Base-by-base conservation (phyloP, 2,797 vertebrate species). In the Hephaestus fuliginosus region DNA sequence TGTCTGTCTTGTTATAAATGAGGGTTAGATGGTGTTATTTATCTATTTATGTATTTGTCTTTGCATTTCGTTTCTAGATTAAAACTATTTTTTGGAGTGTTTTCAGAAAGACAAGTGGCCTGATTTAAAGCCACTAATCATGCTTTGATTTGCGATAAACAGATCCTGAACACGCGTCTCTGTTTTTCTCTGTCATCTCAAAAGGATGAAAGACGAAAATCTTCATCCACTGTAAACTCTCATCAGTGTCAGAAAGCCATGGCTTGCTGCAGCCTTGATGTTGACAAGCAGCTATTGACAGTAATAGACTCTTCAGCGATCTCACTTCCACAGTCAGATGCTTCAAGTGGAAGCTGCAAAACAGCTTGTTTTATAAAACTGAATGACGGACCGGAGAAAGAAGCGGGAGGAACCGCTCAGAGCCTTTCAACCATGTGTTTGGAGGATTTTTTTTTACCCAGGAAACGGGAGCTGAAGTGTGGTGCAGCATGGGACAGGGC, bases 371-470 rank as follows among this genome's bases (percentile, higher is more conserved):
- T 58, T 7, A 57, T 66, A 61, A 63, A 67, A 51, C 22, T 44
- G 41, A 74, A 70, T 55, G 63, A 46, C 3, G 48, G 57, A 36
- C 25, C 2, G 69, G 25, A 81, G 58, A 57, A 48, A 30, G 51
- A 66, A 55, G 41, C 25, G 28, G 51, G 58, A 51, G 44, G 49
- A 48, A 48, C 14, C 33, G 62, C 68, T 77, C 28, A 25, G 44
- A 67, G 60, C 70, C 60, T 75, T 51, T 74, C 41, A 39, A 13
- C 28, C 55, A 28, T 30, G 36, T 15, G 25, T 74, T 55, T 56
- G 1, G 33, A 44, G 60, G 41, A 52, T 67, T 56, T 36, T 46
- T 46, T 78, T 95, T 95, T 89, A 99, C 98, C 98, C 98, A 99
- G 77, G 96, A 96, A 49, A 98, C 86, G 10, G 94, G 88, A 41